Percentiles rank a stretch among this genome's conserved stretches.
These are phyloP conservation scores for Stictocephala bisonia DNA, from an alignment of 2,888 invertebrate species.

Conservation along the genomic window DNA sequence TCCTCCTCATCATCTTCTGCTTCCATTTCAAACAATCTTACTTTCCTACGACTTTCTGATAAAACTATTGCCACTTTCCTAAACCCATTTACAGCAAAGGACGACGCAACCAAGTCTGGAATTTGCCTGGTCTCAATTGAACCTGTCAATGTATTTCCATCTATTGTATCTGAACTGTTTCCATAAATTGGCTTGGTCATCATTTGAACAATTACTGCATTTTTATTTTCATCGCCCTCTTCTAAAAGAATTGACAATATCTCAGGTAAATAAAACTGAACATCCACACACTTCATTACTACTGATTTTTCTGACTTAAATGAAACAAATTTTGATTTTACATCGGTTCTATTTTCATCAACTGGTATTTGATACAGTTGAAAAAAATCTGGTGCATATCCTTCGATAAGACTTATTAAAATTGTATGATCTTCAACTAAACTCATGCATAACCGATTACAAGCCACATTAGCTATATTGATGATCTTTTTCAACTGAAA, in stretches of 20 bases:
- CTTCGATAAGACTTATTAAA: slow-evolving; percentile 67
- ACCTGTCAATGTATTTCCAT: slow-evolving; percentile 55
- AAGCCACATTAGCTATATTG: slow-evolving; percentile 33
- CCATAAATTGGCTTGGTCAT: slow-evolving; percentile 66
- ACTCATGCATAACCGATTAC: slow-evolving; percentile 48
- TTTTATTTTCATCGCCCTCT: slow-evolving; percentile 66
- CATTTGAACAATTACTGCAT: slow-evolving; percentile 67
- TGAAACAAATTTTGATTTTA: slow-evolving; percentile 66
- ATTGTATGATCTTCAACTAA: slow-evolving; percentile 68
- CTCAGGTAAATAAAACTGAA: slow-evolving; percentile 81
- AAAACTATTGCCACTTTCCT: slow-evolving; percentile 87
- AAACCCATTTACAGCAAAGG: slow-evolving; percentile 86
- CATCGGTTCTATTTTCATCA: background rate
- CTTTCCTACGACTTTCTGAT: slow-evolving; percentile 81
- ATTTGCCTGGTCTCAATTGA: slow-evolving; percentile 67
- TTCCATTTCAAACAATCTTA: slow-evolving; percentile 92
- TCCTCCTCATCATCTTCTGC: slow-evolving; percentile 93
- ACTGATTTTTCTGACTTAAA: slow-evolving; percentile 66
- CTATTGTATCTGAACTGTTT: slow-evolving; percentile 45
- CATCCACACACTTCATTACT: slow-evolving; percentile 68
- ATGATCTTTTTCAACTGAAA: slow-evolving; percentile 46
- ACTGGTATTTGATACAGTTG: slow-evolving; percentile 67
- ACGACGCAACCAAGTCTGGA: slow-evolving; percentile 75
- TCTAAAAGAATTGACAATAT: slow-evolving; percentile 78
- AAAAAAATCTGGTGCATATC: slow-evolving; percentile 65